A percentile compares a stretch with the other conserved stretches of the same genome.
Conservation (phyloP, 2,888 invertebrate genomes). For the Pheosia gnoma region DNA sequence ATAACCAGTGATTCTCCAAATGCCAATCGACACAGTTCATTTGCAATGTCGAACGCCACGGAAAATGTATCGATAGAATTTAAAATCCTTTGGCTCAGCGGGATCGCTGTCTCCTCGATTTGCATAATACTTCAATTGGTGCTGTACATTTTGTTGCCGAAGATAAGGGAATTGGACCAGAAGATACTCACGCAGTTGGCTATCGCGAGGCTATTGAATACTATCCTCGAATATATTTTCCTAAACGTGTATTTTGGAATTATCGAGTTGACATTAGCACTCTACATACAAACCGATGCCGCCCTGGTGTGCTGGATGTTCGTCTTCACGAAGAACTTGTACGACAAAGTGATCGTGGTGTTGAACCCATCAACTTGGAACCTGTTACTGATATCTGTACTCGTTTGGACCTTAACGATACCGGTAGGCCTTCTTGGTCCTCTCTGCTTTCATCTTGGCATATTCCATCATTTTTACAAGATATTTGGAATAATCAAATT, state of each 20-base stretch:
- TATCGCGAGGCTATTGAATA: slow-evolving; percentile 54
- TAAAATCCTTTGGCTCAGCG: slow-evolving; percentile 44
- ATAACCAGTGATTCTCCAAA: not conserved
- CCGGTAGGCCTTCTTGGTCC: slow-evolving; percentile 49
- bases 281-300: slow-evolving; percentile 58
- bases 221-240: slow-evolving; percentile 48
- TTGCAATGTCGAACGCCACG: not conserved
- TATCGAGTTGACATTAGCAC: slow-evolving; percentile 30
- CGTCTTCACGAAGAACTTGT: slow-evolving; percentile 64
- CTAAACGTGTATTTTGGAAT: not conserved
- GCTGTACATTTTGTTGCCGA: slow-evolving; percentile 44
- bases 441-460: slow-evolving; percentile 5
- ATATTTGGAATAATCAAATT: slow-evolving; percentile 54
- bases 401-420: slow-evolving; percentile 52
- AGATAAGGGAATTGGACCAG: slow-evolving; percentile 59
- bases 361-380: slow-evolving; percentile 44
- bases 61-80: not conserved
- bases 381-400: slow-evolving; percentile 37
- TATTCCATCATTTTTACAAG: slow-evolving; percentile 35
- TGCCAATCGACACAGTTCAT: not conserved
- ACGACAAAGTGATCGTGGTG: slow-evolving; percentile 63
- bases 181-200: slow-evolving; percentile 60
- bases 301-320: slow-evolving; percentile 64
- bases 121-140: slow-evolving; percentile 49
- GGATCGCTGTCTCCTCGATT: slow-evolving; percentile 48